Evolutionary conservation across 2,888 invertebrate genomes (phyloP).

Genomic region (Oasisia sp.): DNA sequence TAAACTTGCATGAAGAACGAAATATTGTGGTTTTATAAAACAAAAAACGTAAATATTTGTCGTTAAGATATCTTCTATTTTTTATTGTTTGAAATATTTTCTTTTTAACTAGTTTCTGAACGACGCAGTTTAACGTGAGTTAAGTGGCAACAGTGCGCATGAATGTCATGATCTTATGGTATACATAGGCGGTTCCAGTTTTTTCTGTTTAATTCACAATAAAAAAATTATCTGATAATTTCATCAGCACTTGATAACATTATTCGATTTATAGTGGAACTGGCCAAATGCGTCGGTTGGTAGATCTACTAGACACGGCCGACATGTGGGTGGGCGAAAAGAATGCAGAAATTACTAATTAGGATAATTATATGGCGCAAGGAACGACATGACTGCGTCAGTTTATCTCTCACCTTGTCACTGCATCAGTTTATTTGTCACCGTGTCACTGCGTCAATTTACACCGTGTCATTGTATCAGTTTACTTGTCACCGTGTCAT

Average conservation of each 20-base stretch:
- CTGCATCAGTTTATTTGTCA: neutral
- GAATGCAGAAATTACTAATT: neutral
- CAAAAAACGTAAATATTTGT: too few species aligned
- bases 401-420: too few species aligned
- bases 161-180: neutral
- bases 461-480: too few species aligned
- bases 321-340: neutral
- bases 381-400: neutral
- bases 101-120: too few species aligned
- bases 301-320: too few species aligned
- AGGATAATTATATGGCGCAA: neutral
- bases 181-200: neutral
- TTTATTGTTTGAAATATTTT: too few species aligned
- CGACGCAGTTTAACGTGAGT: too few species aligned
- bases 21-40: too few species aligned
- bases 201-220: neutral
- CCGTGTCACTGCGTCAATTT: neutral
- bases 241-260: neutral
- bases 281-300: too few species aligned
- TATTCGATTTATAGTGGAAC: neutral
- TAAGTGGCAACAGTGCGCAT: neutral
- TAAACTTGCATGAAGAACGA: too few species aligned
- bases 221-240: neutral
- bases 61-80: too few species aligned
- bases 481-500: too few species aligned